Base-by-base conservation (phyloP, 2,113 vertebrate genomes). In the Rissa tridactyla region DNA sequence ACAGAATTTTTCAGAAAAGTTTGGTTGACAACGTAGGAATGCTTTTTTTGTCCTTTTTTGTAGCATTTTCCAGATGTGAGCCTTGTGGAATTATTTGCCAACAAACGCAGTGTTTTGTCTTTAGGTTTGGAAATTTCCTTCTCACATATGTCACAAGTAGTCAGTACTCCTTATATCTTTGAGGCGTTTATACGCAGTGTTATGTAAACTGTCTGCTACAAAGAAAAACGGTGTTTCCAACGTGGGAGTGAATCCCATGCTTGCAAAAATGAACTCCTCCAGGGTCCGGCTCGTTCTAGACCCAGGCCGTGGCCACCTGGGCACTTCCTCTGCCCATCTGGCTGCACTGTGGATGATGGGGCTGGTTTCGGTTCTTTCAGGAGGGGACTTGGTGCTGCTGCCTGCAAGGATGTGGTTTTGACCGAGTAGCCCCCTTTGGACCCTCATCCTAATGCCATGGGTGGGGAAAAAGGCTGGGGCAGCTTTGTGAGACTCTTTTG, bases 51-150 rank as follows among this genome's bases (percentile, higher is more conserved):
- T 88, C 22, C 62, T 68, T n/a, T 49, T 90, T 82, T 58, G 40
- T 38, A 76, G 77, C 2, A 27, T 93, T 95, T 97, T 93, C 64
- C 71, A 90, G 88, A 75, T 46, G 58, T 89, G 89, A 89, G 88
- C 79, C 60, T 87, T 85, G 70, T 68, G 65, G 57, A 96, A 96
- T 91, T 94, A 78, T 90, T 84, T 92, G 77, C 69, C 69, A 88
- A 42, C n/a, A 55, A 64, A 75, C 32, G 13, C 6, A 18, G 5
- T 42, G 17, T 86, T 93, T 92, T 88, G 8, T 29, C 58, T 83
- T 82, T 66, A 51, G 27, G 11, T 66, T 58, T 62, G 40, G 55
- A 88, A 80, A 82, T 54, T 79, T 88, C 15, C 29, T 34, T 81
- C 65, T 92, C 10, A 36, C 3, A 0, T 54, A 58, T 64, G n/a